Evolutionary conservation across 2,113 vertebrate species (phyloP).

Genomic region (Pteropus alecto): DNA sequence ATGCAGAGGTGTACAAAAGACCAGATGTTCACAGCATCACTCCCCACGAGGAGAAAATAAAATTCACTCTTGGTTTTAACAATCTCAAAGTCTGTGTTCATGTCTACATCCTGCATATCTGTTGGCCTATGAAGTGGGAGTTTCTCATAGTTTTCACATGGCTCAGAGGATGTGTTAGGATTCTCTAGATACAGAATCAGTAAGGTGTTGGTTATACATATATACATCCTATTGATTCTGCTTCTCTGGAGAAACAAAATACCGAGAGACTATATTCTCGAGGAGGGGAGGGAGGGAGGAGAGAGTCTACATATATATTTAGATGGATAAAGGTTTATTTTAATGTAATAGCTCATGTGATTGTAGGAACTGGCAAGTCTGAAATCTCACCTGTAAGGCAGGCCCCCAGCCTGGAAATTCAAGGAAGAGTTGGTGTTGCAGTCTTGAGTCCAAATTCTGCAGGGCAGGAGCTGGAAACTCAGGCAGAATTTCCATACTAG

Average conservation of each 20-base stretch:
- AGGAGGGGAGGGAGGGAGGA: not conserved
- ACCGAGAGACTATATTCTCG: not conserved
- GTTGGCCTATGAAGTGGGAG: not conserved
- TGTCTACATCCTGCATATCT: not conserved
- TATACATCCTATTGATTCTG: not conserved
- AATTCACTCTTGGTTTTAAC: not conserved
- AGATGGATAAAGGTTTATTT: not conserved
- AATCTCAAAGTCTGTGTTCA: not conserved
- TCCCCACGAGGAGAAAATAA: not conserved
- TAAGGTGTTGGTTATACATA: not conserved
- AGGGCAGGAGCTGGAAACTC: not conserved
- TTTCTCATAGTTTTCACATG: not conserved
- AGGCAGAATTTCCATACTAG: not conserved
- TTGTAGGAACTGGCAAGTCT: not conserved
- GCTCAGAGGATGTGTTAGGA: not conserved
- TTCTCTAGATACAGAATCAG: not conserved
- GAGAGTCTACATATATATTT: no score
- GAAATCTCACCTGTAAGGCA: not conserved
- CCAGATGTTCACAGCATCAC: not conserved
- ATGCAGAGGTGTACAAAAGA: not conserved
- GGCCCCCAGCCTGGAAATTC: not conserved
- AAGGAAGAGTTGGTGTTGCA: not conserved
- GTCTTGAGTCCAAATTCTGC: not conserved
- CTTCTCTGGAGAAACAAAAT: not conserved
- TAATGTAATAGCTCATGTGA: not conserved